phyloP scores from a whole-genome alignment of 2,797 vertebrate species.

The Microctenopoma lineatum region DNA sequence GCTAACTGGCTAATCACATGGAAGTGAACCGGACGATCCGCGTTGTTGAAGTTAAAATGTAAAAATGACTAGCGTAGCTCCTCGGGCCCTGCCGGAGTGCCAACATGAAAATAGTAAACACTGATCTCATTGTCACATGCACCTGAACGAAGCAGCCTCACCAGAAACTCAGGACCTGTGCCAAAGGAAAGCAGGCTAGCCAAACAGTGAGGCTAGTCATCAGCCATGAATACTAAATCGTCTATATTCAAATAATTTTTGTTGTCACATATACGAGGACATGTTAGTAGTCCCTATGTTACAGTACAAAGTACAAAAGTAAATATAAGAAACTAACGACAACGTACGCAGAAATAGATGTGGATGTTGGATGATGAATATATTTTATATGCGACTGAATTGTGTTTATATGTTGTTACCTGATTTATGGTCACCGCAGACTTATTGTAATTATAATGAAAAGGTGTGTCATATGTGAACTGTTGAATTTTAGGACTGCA shows the following conservation, averaged over 20 bases:
- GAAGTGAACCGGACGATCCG: background rate
- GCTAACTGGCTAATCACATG: background rate
- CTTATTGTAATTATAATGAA: background rate
- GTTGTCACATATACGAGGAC: no score
- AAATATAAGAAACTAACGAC: background rate
- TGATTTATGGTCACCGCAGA: background rate
- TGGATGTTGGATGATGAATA: background rate
- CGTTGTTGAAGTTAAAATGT: background rate
- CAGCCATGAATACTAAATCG: no score
- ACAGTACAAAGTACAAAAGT: no score
- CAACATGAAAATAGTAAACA: conserved; percentile 27
- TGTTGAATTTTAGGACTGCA: background rate
- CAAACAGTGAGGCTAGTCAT: no score
- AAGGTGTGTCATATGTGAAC: background rate
- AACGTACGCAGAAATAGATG: background rate
- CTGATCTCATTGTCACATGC: conserved; percentile 67
- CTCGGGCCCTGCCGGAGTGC: conserved; percentile 23
- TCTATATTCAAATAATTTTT: background rate
- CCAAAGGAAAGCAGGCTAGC: background rate
- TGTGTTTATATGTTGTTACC: no score
- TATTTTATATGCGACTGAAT: background rate
- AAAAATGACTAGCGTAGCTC: background rate
- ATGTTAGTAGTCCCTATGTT: background rate
- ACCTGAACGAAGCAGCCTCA: conserved; percentile 28
- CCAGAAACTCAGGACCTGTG: background rate